A percentile compares a stretch with the other conserved stretches of the same genome.
Conservation (phyloP, 2,888 invertebrate species). For the Corbicula japonica region DNA sequence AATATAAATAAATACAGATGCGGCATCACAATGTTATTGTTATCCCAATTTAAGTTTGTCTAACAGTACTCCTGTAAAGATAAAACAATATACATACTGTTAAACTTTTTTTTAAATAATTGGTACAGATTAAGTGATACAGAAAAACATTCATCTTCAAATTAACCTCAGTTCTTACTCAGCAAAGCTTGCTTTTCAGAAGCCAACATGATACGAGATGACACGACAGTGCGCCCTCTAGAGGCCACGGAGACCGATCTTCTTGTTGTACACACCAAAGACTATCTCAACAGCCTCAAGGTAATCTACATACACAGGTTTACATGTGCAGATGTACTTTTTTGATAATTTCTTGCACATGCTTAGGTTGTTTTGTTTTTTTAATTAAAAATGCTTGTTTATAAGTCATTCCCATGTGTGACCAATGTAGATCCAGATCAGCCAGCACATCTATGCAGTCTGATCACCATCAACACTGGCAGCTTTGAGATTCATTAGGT, state of each 20-base stretch:
- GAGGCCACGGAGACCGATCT: slow-evolving; percentile 92
- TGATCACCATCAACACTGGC: too few species aligned
- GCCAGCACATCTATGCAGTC: too few species aligned
- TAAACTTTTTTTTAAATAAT: neutral
- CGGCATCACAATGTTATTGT: too few species aligned
- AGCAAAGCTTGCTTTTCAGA: slow-evolving; percentile 87
- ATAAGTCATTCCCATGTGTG: neutral
- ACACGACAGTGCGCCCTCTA: slow-evolving; percentile 90
- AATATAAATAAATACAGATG: too few species aligned
- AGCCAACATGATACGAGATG: slow-evolving; percentile 89
- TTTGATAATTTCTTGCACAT: neutral
- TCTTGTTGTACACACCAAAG: slow-evolving; percentile 91
- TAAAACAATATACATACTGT: too few species aligned
- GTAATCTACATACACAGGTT: slow-evolving; percentile 68
- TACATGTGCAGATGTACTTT: slow-evolving; percentile 1
- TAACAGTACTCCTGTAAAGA: too few species aligned
- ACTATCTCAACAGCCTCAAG: slow-evolving; percentile 92
- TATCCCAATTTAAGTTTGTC: too few species aligned
- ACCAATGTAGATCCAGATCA: too few species aligned
- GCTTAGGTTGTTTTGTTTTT: neutral
- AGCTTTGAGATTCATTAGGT: too few species aligned
- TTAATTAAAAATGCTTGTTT: neutral
- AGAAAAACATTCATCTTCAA: neutral
- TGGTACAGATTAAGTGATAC: neutral
- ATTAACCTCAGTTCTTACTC: neutral